Evolutionary conservation across 1,140 invertebrate genomes (phyloP).

Genomic region (Neotoxoptera formosana): DNA sequence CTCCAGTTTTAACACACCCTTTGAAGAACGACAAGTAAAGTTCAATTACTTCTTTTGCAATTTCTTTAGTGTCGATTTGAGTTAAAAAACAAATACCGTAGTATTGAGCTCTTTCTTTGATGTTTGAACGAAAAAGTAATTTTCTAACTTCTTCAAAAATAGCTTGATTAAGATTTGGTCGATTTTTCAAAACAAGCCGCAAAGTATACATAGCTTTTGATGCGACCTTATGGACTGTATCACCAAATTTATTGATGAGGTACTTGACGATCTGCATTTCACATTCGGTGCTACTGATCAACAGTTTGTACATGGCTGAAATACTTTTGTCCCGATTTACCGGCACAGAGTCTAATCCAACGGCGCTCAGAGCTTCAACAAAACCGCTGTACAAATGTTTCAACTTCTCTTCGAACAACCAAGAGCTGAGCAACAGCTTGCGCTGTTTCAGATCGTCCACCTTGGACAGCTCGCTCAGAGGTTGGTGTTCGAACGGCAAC

Average conservation of each 20-base stretch:
- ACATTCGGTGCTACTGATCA: slow-evolving; percentile 86
- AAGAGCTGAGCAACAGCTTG: slow-evolving; percentile 67
- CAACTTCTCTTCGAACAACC: slow-evolving; percentile 86
- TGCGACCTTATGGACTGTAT: slow-evolving; percentile 86
- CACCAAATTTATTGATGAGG: slow-evolving; percentile 95
- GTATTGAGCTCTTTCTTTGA: slow-evolving; percentile 79
- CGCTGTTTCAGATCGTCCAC: slow-evolving; percentile 63
- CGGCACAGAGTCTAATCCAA: slow-evolving; percentile 76
- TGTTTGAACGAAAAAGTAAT: slow-evolving; percentile 77
- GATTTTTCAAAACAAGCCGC: slow-evolving; percentile 82
- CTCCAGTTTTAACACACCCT: slow-evolving; percentile 86
- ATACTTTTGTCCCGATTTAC: slow-evolving; percentile 84
- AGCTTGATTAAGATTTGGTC: slow-evolving; percentile 91
- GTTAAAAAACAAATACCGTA: slow-evolving; percentile 92
- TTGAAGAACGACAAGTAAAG: slow-evolving; percentile 98
- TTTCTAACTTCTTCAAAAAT: slow-evolving; percentile 89
- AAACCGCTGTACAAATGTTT: slow-evolving; percentile 80
- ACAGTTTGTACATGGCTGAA: slow-evolving; percentile 77
- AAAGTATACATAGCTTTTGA: slow-evolving; percentile 87
- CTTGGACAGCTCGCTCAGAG: slow-evolving; percentile 62
- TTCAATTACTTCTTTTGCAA: slow-evolving; percentile 79
- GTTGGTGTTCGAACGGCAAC: slow-evolving; percentile 75
- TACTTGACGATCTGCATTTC: slow-evolving; percentile 84
- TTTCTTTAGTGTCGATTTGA: slow-evolving; percentile 76
- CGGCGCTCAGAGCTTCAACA: slow-evolving; percentile 70